A percentile compares a stretch with the other conserved stretches of the same genome.
Conservation (phyloP, 2,888 invertebrate genomes). For the Drosophila putrida region DNA sequence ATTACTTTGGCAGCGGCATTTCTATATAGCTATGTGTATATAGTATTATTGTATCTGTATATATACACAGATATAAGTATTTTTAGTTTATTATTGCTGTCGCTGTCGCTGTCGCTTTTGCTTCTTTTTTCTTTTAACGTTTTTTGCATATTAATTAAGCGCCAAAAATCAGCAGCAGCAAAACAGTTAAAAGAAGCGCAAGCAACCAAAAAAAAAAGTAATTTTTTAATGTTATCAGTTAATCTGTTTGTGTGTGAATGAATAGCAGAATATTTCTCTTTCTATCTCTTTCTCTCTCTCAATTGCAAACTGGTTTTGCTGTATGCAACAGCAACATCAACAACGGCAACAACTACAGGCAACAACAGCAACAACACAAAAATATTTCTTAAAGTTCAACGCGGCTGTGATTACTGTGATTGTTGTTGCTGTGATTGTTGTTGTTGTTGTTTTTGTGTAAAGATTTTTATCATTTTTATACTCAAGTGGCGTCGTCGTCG, state of each 20-base stretch:
- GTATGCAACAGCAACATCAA: constrained; percentile 47
- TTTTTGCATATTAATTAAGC: constrained; percentile 84
- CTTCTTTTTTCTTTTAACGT: constrained; percentile 75
- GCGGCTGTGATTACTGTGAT: constrained; percentile 60
- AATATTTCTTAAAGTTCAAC: constrained; percentile 69
- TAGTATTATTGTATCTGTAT: constrained; percentile 5
- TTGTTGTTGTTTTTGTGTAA: constrained; percentile 52
- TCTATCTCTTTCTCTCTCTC: constrained; percentile 42
- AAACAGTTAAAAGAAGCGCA: constrained; percentile 43
- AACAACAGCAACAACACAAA: constrained; percentile 27
- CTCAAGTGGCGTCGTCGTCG: constrained; percentile 71
- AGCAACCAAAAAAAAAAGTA: constrained; percentile 41
- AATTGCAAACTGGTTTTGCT: constrained; percentile 75
- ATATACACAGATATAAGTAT: constrained; percentile 42
- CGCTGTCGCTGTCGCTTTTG: constrained; percentile 40
- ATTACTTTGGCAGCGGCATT: constrained; percentile 74
- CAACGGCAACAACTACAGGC: constrained; percentile 28
- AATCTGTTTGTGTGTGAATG: constrained; percentile 53
- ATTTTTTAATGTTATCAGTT: constrained; percentile 79
- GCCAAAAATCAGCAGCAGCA: constrained; percentile 75
- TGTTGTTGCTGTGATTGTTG: constrained; percentile 32
- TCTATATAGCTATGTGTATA: constrained; percentile 14
- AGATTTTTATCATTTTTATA: constrained; percentile 74
- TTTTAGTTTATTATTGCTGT: constrained; percentile 45
- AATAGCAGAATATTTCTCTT: neutral